Evolutionary conservation across 2,888 invertebrate species (phyloP).

Genomic region (Cephus spinipes): DNA sequence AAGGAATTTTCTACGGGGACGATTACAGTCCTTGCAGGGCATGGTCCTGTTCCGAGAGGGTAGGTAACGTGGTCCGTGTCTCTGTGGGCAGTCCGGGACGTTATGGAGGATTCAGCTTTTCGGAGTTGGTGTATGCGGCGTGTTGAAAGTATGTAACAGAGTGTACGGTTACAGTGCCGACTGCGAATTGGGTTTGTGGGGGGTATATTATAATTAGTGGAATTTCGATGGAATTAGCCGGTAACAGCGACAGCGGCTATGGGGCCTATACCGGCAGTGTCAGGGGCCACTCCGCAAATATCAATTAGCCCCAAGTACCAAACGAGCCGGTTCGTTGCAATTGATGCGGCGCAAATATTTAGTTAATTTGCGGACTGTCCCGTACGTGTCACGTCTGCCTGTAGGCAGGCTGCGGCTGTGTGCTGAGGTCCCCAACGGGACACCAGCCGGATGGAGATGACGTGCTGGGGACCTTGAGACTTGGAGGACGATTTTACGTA

Average conservation of each 20-base stretch:
- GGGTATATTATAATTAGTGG: conserved; percentile 51
- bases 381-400: not conserved
- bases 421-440: conserved; percentile 66
- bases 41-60: not conserved
- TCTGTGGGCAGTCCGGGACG: not conserved
- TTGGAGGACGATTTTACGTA: not conserved
- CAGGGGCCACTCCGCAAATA: conserved; percentile 43
- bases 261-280: not conserved
- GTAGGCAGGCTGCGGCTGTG: conserved; percentile 36
- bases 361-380: conserved; percentile 29
- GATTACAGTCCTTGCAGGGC: not conserved
- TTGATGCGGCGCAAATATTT: conserved; percentile 48
- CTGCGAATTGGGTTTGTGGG: conserved; percentile 4
- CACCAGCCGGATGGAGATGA: conserved; percentile 42
- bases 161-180: not conserved
- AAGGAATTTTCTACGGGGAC: not conserved
- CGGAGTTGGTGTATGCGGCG: not conserved
- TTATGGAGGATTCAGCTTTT: not conserved
- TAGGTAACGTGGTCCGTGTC: not conserved
- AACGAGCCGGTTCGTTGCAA: conserved; percentile 32
- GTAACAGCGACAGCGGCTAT: not conserved
- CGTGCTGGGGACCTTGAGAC: not conserved
- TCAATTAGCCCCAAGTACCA: conserved; percentile 48
- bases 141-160: not conserved
- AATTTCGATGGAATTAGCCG: conserved; percentile 43